These are phyloP conservation scores for Triplophysa dalaica DNA, from an alignment of 2,113 vertebrate species.

Conservation along the genomic window DNA sequence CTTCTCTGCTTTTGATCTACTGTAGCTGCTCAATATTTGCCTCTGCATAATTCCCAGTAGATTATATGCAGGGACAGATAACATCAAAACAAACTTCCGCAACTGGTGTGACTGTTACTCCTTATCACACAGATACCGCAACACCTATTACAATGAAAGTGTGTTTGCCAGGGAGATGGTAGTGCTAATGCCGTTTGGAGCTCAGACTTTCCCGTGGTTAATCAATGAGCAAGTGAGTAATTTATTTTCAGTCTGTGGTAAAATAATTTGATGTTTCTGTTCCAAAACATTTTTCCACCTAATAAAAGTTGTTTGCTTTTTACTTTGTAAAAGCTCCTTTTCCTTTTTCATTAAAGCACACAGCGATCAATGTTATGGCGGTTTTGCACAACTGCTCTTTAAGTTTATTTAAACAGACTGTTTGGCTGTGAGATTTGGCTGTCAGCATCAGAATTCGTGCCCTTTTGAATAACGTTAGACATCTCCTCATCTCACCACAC, in stretches of 20 bases:
- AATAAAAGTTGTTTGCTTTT: not conserved
- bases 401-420: slow-evolving; percentile 8
- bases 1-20: slow-evolving; percentile 30
- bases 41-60: slow-evolving; percentile 18
- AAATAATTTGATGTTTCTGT: not conserved
- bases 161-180: not conserved
- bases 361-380: not conserved
- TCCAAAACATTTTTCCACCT: not conserved
- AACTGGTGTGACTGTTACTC: slow-evolving; percentile 21
- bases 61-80: slow-evolving; percentile 23
- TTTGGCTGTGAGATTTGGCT: slow-evolving; percentile 30
- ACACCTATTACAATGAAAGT: slow-evolving; percentile 22
- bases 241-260: not conserved
- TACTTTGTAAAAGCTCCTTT: not conserved
- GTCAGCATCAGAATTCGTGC: not conserved
- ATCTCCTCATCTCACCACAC: not conserved
- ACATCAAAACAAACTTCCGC: slow-evolving; percentile 27
- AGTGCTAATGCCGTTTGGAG: not conserved
- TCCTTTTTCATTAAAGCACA: not conserved
- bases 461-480: not conserved
- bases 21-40: not conserved
- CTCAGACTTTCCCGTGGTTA: too few species aligned
- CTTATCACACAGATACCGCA: slow-evolving; percentile 36
- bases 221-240: not conserved
- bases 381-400: slow-evolving; percentile 10